phyloP scores from a whole-genome alignment of 64 coral and sea anemone genomes.

The Stichodactyla mertensii region DNA sequence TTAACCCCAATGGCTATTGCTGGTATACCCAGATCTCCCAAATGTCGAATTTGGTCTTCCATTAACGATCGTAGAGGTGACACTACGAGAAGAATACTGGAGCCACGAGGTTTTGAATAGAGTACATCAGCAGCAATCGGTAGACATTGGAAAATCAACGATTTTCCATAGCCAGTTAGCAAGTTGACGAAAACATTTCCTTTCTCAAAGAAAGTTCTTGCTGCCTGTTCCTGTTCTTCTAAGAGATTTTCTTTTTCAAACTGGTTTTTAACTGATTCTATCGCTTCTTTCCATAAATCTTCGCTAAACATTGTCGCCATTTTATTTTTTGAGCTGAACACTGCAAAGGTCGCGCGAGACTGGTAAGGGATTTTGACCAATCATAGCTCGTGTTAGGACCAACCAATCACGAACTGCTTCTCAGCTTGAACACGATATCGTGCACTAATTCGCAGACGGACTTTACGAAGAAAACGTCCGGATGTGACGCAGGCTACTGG shows the following conservation, averaged over 20 bases:
- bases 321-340: too few species aligned
- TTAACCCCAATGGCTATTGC: constrained; percentile 30
- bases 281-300: background rate
- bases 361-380: too few species aligned
- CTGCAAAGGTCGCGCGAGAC: too few species aligned
- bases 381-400: too few species aligned
- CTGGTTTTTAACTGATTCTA: background rate
- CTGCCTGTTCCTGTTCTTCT: background rate
- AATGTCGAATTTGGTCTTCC: constrained; percentile 25
- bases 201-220: background rate
- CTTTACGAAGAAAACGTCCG: too few species aligned
- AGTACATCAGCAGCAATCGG: background rate
- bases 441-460: too few species aligned
- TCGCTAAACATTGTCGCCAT: too few species aligned
- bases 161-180: constrained; percentile 2
- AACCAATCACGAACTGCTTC: too few species aligned
- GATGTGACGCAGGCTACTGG: too few species aligned
- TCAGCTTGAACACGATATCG: too few species aligned
- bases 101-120: background rate
- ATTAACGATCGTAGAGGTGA: constrained; percentile 24
- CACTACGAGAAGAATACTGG: background rate
- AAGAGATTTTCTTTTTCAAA: background rate
- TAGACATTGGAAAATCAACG: constrained; percentile 22
- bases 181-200: background rate
- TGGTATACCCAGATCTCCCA: constrained; percentile 32